phyloP scores from a whole-genome alignment of 2,888 invertebrate species.

The Drosophila neotestacea region DNA sequence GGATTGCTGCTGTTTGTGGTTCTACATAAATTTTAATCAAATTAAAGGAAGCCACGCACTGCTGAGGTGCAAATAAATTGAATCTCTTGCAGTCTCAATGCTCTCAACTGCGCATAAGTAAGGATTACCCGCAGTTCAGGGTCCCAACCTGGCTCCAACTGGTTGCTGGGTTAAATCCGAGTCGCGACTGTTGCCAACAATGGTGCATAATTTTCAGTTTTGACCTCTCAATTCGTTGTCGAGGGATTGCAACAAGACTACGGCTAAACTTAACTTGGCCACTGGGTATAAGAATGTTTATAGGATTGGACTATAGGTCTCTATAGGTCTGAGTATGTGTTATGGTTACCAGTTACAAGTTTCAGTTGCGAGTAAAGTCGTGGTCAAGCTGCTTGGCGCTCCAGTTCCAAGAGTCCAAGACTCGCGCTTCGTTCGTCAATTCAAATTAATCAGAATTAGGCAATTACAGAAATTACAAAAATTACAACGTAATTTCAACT shows the following conservation, averaged over 20 bases:
- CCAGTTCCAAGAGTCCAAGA: slow-evolving; percentile 30
- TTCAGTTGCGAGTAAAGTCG: slow-evolving; percentile 15
- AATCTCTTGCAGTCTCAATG: slow-evolving; percentile 45
- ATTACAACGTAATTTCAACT: slow-evolving; percentile 82
- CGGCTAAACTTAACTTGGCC: slow-evolving; percentile 44
- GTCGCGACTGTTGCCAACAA: slow-evolving; percentile 61
- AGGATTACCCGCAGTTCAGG: slow-evolving; percentile 64
- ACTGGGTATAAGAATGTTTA: slow-evolving; percentile 27
- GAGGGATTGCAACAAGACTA: slow-evolving; percentile 48
- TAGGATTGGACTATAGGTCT: slow-evolving; percentile 6
- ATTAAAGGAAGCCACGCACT: slow-evolving; percentile 72
- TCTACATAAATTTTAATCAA: slow-evolving; percentile 83
- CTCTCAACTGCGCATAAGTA: slow-evolving; percentile 70
- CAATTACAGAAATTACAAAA: slow-evolving; percentile 85
- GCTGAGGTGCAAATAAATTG: slow-evolving; percentile 65
- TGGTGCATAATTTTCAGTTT: slow-evolving; percentile 78
- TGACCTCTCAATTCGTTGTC: slow-evolving; percentile 82
- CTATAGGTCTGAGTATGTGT: not conserved
- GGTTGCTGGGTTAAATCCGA: slow-evolving; percentile 31
- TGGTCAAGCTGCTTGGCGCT: slow-evolving; percentile 35
- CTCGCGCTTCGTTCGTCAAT: slow-evolving; percentile 64
- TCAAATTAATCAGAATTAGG: slow-evolving; percentile 84
- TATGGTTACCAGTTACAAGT: slow-evolving; percentile 5
- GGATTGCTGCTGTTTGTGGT: slow-evolving; percentile 31
- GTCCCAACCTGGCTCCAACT: slow-evolving; percentile 14